Evolutionary conservation across 2,797 vertebrate species (phyloP).

Genomic region (Muraenolepis orangiensis): DNA sequence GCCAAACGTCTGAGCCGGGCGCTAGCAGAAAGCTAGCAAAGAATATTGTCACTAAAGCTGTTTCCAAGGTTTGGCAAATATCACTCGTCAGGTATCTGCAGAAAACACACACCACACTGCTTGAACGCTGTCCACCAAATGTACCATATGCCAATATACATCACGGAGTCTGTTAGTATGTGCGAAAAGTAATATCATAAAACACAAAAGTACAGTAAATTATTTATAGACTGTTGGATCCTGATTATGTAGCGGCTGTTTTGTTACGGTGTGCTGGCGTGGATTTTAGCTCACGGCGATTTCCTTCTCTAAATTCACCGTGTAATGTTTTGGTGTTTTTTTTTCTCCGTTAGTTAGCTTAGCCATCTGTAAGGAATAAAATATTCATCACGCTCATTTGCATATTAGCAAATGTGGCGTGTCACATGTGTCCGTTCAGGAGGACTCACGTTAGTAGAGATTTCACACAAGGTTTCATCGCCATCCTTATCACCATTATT

Average conservation of each 20-base stretch:
- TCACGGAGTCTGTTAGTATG: neutral
- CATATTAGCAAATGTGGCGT: neutral
- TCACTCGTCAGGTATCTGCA: neutral
- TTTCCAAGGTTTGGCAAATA: neutral
- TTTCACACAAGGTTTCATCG: neutral
- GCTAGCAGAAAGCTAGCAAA: neutral
- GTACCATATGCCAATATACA: neutral
- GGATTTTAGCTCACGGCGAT: neutral
- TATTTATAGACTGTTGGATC: neutral
- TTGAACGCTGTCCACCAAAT: neutral
- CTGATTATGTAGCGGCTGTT: neutral
- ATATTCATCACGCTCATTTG: neutral
- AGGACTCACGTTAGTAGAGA: no score
- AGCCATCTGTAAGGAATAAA: neutral
- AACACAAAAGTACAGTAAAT: neutral
- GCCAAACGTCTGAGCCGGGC: conserved; percentile 3
- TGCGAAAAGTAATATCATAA: no score
- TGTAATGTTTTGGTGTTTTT: neutral
- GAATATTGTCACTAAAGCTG: neutral
- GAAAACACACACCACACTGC: no score
- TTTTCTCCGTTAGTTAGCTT: neutral
- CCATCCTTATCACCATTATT: neutral
- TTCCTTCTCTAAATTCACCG: neutral
- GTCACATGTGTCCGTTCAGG: no score
- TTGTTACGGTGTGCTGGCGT: neutral